phyloP scores from a whole-genome alignment of 2,797 vertebrate species.

The Enteromius viviparus region DNA sequence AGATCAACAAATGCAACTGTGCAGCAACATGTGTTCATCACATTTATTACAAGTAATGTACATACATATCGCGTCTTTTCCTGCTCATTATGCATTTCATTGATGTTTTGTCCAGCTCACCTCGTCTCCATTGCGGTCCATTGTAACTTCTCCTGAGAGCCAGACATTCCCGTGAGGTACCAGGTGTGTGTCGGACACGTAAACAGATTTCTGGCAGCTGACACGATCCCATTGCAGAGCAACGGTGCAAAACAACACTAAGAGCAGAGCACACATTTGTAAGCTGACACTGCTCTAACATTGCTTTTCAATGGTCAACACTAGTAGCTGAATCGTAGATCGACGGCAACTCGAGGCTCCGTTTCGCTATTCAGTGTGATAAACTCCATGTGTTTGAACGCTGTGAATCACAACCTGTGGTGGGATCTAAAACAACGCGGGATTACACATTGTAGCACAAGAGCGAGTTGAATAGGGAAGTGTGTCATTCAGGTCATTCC shows the following conservation, averaged over 20 bases:
- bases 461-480: not conserved
- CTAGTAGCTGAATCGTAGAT: not conserved
- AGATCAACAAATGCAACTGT: conserved; percentile 35
- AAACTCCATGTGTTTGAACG: not conserved
- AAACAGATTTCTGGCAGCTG: conserved; percentile 10
- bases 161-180: not conserved
- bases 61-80: not conserved
- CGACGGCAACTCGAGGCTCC: not conserved
- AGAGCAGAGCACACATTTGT: conserved; percentile 46
- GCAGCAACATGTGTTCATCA: not conserved
- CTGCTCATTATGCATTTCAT: not conserved
- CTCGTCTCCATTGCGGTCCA: conserved; percentile 60
- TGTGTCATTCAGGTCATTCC: not conserved
- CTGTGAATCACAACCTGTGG: not conserved
- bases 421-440: not conserved
- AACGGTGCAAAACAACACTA: conserved; percentile 50
- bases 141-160: conserved; percentile 24
- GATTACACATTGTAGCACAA: not conserved
- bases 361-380: too few relatives aligned
- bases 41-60: not conserved
- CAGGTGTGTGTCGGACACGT: not conserved
- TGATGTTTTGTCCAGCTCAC: conserved; percentile 59
- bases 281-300: conserved; percentile 5
- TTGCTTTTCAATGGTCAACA: conserved; percentile 18
- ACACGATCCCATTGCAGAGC: conserved; percentile 28